Evolutionary conservation across 1,140 invertebrate species (phyloP), one percentile per base, ranked within the genome.

Genomic region (Penaeus japonicus): DNA sequence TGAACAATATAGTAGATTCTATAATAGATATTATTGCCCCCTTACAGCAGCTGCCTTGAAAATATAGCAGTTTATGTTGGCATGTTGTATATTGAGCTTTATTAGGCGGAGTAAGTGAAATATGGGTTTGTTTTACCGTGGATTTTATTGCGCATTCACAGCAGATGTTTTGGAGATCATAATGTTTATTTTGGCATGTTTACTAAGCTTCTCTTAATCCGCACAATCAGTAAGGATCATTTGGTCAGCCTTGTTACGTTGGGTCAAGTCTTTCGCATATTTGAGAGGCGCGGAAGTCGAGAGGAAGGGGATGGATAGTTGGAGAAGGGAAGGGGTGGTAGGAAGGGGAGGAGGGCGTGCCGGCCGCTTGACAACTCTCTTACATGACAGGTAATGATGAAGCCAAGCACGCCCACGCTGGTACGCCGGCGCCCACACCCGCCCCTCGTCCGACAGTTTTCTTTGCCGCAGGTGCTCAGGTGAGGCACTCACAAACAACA

Each of bases 381-480:
- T 47, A n/a, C 32, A 79, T 75, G 53, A 79, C 84, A 86, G 84
- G 84, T 86, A 35, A 78, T 79, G 75, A 32, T 79, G 84, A 57
- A 86, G 77, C 32, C 84, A 39, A 59, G 84, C 84, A 78, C 84
- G 35, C 75, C 84, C 75, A 86, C 84, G 75, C 84, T 79, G 32
- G 75, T 75, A 62, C 39, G 55, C n/a, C 84, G 77, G n/a, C 77
- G 54, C 7, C 39, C 55, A n/a, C 84, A 65, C 77, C 84, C 75
- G 70, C 22, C 55, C 24, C 84, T 86, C 39, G 77, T 86, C 75
- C 75, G 84, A 22, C 84, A 86, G 55, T 86, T 86, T 86, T 86
- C 84, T 39, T 86, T 86, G 32, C 84, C 84, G 24, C 84, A 86
- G 53, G 84, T 86, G 57, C 70, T 86, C 55, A 86, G 84, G 84